Base-by-base conservation (phyloP, 2,888 invertebrate genomes). In the Caenorhabditis sp. region DNA sequence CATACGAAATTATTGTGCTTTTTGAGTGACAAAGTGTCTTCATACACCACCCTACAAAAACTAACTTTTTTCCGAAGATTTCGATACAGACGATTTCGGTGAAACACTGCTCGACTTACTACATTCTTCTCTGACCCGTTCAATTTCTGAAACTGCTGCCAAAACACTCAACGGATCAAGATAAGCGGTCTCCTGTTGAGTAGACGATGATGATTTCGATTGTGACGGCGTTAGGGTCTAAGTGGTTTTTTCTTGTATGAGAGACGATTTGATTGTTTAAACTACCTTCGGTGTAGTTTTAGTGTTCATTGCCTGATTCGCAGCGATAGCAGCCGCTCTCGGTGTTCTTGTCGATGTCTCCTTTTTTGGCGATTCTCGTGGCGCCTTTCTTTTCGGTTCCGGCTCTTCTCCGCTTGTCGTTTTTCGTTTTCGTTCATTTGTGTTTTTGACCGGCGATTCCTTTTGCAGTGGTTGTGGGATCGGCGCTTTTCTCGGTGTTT, bases 321-420 rank as follows among this genome's bases (percentile, higher is more conserved):
- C 71, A 5, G 71, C 71, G 8, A 71, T 27, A 1, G 71, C 71
- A 8, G 71, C 71, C 3, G 71, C 71, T 36, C 71, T 58, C 14
- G 66, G 66, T 31, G 71, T 58, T 19, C 70, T 8, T 17, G 55
- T 23, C 21, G 61, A 27, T n/a, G 61, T 53, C 23, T 43, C 6
- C 12, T 50, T 19, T 23, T 51, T 43, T 5, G 36, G 50, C n/a
- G 51, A 21, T 26, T 27, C 23, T 58, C 27, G 6, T 43, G 53
- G 66, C 26, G 62, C 43, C 24, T 36, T 58, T 10, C 14, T 50
- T 27, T 51, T 50, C 26, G 53, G 23, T 36, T 36, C 54, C 53
- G 21, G 55, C 19, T 27, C 37, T 23, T 50, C 26, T 27, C 1
- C 21, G n/a, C 17, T 49, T 51, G 17, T 5, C 53, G 14, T 24